phyloP scores from a whole-genome alignment of 1,140 invertebrate genomes.

The Berghia stephanieae region DNA sequence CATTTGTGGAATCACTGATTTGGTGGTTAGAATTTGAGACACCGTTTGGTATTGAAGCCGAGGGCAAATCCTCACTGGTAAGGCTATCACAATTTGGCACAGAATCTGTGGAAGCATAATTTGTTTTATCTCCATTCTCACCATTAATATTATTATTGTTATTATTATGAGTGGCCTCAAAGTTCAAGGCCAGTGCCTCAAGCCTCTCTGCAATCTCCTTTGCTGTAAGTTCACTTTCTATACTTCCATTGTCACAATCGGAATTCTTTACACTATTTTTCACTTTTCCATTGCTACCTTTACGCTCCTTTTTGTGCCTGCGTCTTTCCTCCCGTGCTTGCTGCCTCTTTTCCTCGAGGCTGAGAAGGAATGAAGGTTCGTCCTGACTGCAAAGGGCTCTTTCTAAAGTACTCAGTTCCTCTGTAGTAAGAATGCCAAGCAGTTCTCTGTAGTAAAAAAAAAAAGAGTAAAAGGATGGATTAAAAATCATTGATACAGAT shows the following conservation, averaged over 20 bases:
- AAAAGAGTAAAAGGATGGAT: not conserved
- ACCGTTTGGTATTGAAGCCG: not conserved
- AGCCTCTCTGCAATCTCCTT: slow-evolving; percentile 30
- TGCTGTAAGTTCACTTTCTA: slow-evolving; percentile 29
- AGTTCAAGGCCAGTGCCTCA: slow-evolving; percentile 29
- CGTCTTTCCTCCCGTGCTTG: slow-evolving; percentile 7
- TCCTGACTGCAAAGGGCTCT: slow-evolving; percentile 90
- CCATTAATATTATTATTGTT: slow-evolving; percentile 10
- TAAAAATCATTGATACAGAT: not conserved
- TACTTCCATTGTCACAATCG: slow-evolving; percentile 20
- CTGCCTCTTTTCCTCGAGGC: slow-evolving; percentile 36
- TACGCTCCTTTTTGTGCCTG: slow-evolving; percentile 11
- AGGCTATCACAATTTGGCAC: not conserved
- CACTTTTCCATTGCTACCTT: not conserved
- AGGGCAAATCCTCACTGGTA: not conserved
- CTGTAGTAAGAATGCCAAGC: slow-evolving; percentile 84
- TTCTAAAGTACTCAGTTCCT: slow-evolving; percentile 85
- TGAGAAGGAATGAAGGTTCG: slow-evolving; percentile 69
- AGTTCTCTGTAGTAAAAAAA: slow-evolving; percentile 74
- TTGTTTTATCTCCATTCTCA: too few relatives aligned
- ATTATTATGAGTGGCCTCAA: slow-evolving; percentile 19
- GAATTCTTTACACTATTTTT: slow-evolving; percentile 1
- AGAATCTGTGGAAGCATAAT: not conserved
- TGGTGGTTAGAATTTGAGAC: not conserved
- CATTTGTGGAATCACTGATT: slow-evolving; percentile 7